phyloP scores from a whole-genome alignment of 2,113 vertebrate species.

The Rhea americana region DNA sequence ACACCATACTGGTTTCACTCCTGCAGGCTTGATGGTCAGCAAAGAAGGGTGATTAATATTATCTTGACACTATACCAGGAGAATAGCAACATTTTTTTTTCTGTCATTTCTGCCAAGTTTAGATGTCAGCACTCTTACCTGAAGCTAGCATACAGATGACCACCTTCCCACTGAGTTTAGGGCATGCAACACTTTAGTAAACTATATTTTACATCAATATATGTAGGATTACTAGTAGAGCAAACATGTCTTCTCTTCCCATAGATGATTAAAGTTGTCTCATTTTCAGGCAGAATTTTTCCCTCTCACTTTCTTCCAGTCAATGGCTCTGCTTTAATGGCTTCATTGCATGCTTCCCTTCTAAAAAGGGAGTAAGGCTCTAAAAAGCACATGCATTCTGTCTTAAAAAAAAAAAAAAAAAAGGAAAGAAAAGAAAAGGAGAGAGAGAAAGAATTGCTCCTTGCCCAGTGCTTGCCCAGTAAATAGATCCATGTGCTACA shows the following conservation, averaged over 20 bases:
- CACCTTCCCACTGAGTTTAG: not conserved
- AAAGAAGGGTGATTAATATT: not conserved
- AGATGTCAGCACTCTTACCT: not conserved
- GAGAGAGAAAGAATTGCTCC: not conserved
- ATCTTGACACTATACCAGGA: not conserved
- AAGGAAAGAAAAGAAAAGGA: not conserved
- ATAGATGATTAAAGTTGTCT: not conserved
- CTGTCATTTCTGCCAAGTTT: not conserved
- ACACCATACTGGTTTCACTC: not conserved
- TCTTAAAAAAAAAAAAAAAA: not conserved
- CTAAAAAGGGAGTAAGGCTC: not conserved
- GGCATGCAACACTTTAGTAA: not conserved
- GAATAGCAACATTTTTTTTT: not conserved
- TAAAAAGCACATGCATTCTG: not conserved
- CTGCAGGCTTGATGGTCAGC: not conserved
- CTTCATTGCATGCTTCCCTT: not conserved
- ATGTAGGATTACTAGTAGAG: not conserved
- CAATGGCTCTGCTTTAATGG: not conserved
- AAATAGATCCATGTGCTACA: not conserved
- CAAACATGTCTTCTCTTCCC: rapidly evolving
- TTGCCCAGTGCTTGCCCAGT: not conserved
- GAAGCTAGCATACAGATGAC: not conserved
- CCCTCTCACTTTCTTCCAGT: not conserved
- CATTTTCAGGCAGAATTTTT: not conserved
- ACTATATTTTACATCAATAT: not conserved